phyloP scores from a whole-genome alignment of 2,888 invertebrate species.

The Nephrotoma flavescens region DNA sequence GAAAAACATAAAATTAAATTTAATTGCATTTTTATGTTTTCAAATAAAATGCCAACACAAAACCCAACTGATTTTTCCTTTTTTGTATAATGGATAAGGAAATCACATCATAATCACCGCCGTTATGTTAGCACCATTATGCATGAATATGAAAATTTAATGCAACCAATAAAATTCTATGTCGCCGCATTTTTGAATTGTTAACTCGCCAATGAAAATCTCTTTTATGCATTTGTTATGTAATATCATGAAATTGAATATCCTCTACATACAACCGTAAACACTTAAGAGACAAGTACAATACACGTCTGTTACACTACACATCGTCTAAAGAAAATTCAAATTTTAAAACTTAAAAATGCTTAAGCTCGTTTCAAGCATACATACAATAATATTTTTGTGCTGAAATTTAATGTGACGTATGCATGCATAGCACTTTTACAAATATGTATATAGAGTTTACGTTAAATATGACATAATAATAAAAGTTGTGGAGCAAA shows the following conservation, averaged over 20 bases:
- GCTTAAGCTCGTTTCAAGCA: neutral
- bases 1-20: neutral
- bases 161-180: neutral
- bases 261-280: neutral
- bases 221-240: neutral
- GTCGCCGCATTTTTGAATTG: too few relatives aligned
- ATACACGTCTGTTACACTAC: neutral
- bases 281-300: too few relatives aligned
- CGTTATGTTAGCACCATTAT: neutral
- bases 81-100: neutral
- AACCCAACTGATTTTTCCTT: neutral
- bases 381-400: too few relatives aligned
- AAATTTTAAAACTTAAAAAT: neutral
- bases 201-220: neutral
- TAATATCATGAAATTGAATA: neutral
- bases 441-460: neutral
- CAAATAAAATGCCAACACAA: neutral
- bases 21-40: neutral
- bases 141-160: neutral
- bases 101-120: neutral
- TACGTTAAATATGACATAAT: neutral
- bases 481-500: neutral
- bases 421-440: neutral
- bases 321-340: neutral
- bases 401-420: neutral